Evolutionary conservation across 1,140 invertebrate genomes (phyloP), one percentile per base, ranked within the genome.

Genomic region (Brevipalpus yothersi): DNA sequence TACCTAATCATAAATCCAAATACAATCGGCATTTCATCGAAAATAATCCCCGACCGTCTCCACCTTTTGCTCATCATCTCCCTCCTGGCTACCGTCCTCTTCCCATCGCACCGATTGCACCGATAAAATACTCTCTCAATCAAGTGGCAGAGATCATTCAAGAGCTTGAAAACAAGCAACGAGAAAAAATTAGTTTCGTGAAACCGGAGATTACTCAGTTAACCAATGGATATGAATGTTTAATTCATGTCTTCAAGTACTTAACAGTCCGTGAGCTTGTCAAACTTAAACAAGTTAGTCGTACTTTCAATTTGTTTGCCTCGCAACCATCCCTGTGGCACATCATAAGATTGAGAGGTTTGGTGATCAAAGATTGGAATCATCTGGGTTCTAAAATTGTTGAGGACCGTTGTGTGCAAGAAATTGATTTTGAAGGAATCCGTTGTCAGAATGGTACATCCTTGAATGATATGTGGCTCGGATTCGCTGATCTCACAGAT

Each of bases 381-480:
- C 41, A 58, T 43, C 41, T 63, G 2, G 54, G 21, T 11, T 7
- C 8, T 1, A 58, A 61, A 10, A 58, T 63, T 13, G 39, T 58
- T 39, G 58, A 42, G 23, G 12, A 47, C 9, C 41, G 8, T 54
- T 12, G 12, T 12, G 15, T 51, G 9, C n/a, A 4, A 9, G 19
- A 21, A n/a, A 15, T 62, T n/a, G 42, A 62, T 45, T 62, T 62
- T 41, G 58, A 60, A 5, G 58, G 58, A 15, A 39, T 62, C 31
- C n/a, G 31, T 4, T 42, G 31, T 31, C 42, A 40, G 11, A 7
- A 12, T 10, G 13, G 54, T 21, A n/a, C 15, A 40, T 41, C 53
- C 41, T 13, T 23, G 12, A 31, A 1, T 19, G 51, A 51, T 17
- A 53, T 56, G 15, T 62, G 61, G 61, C n/a, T 41, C 1, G 21